Evolutionary conservation across 2,113 vertebrate species (phyloP).

Genomic region (Microtus richardsoni): DNA sequence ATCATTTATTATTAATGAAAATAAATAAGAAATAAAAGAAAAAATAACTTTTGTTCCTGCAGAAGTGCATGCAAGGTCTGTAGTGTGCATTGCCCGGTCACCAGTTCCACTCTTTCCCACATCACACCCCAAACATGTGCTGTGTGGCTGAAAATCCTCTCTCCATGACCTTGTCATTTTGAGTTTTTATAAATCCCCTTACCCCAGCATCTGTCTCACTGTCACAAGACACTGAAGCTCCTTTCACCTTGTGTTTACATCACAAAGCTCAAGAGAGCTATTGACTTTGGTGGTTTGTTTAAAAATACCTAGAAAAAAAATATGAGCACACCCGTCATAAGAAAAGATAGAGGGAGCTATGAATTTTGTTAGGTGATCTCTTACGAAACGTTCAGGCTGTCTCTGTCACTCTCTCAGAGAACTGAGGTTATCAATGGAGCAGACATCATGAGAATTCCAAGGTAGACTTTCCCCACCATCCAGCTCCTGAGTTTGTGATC

Average conservation of each 20-base stretch:
- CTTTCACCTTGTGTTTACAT: slow-evolving; percentile 35
- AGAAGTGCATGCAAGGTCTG: slow-evolving; percentile 59
- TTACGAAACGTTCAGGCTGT: neutral
- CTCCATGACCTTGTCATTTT: slow-evolving; percentile 71
- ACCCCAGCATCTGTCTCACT: neutral
- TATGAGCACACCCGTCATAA: slow-evolving; percentile 38
- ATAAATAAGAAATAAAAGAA: slow-evolving; percentile 84
- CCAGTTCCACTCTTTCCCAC: slow-evolving; percentile 69
- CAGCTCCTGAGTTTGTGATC: neutral
- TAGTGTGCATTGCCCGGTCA: slow-evolving; percentile 57
- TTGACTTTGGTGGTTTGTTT: slow-evolving; percentile 38
- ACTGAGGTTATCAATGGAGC: neutral
- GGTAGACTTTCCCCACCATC: neutral
- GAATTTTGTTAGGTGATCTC: slow-evolving; percentile 27
- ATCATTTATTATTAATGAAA: slow-evolving; percentile 83
- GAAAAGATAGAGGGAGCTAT: slow-evolving; percentile 5
- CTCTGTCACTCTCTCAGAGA: neutral
- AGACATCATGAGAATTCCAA: neutral
- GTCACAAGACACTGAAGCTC: neutral
- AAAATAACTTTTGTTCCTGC: slow-evolving; percentile 72
- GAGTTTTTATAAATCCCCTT: slow-evolving; percentile 37
- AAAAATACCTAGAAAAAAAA: slow-evolving; percentile 68
- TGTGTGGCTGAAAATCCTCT: slow-evolving; percentile 47
- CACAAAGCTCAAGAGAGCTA: slow-evolving; percentile 29
- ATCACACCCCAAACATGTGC: slow-evolving; percentile 55